Conservation (phyloP, 1,140 invertebrate species). For the Danaus melanippus region DNA sequence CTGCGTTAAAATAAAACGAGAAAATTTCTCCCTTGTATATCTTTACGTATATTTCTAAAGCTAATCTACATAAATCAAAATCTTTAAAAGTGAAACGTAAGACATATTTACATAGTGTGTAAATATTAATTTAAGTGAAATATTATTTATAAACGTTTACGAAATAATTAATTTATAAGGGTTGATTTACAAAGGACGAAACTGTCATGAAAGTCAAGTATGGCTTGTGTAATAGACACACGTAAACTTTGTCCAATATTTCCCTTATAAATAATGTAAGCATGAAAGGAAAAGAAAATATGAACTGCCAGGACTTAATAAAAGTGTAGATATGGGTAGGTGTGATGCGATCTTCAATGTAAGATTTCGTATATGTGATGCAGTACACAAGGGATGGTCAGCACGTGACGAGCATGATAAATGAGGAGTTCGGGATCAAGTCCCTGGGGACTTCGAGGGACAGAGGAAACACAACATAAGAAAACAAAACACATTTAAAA, state of each 20-base stretch:
- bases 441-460: conserved; percentile 52
- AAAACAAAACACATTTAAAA: conserved; percentile 29
- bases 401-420: conserved; percentile 66
- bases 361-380: conserved; percentile 49
- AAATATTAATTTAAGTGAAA: too few relatives aligned
- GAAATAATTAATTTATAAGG: not conserved
- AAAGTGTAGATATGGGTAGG: conserved; percentile 25
- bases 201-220: conserved; percentile 6
- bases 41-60: too few relatives aligned
- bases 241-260: conserved; percentile 20
- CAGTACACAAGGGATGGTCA: conserved; percentile 64
- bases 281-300: conserved; percentile 13
- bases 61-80: too few relatives aligned
- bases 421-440: conserved; percentile 60
- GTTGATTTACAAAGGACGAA: conserved; percentile 11
- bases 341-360: conserved; percentile 30
- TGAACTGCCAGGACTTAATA: conserved; percentile 17
- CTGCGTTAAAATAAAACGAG: conserved; percentile 8
- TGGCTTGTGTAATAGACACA: conserved; percentile 1
- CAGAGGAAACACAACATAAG: conserved; percentile 36
- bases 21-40: not conserved
- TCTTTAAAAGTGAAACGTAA: too few relatives aligned
- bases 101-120: too few relatives aligned
- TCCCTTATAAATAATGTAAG: conserved; percentile 22
- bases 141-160: too few relatives aligned